Conservation (phyloP, 2,888 invertebrate genomes). For the Fissipunctia ypsillon region DNA sequence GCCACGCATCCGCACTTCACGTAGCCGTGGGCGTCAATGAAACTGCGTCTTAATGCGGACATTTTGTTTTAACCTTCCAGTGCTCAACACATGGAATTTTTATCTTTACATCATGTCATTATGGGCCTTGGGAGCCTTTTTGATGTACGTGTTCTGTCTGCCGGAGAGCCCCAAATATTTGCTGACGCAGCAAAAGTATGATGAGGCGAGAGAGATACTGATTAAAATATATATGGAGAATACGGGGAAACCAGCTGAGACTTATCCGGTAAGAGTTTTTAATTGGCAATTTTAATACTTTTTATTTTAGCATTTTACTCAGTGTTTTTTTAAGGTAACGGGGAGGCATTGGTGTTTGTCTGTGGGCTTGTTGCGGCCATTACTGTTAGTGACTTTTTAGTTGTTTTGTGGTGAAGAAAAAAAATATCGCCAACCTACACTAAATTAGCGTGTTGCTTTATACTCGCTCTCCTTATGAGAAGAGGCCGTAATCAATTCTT, state of each 20-base stretch:
- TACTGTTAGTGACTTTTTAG: no score
- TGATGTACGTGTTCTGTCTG: slow-evolving; percentile 75
- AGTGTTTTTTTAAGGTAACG: slow-evolving; percentile 6
- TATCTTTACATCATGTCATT: slow-evolving; percentile 80
- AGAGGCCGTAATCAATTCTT: no score
- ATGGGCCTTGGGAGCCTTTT: slow-evolving; percentile 75
- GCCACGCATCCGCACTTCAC: neutral
- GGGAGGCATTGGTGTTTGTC: no score
- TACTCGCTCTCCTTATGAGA: no score
- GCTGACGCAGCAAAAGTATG: slow-evolving; percentile 78
- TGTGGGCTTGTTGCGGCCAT: neutral
- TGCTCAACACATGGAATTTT: slow-evolving; percentile 84
- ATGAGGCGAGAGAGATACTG: slow-evolving; percentile 79
- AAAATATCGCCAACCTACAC: no score
- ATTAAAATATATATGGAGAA: slow-evolving; percentile 78
- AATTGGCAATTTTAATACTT: slow-evolving; percentile 32
- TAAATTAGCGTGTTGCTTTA: no score
- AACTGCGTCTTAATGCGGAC: slow-evolving; percentile 32
- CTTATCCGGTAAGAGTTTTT: slow-evolving; percentile 77
- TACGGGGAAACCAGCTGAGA: slow-evolving; percentile 79
- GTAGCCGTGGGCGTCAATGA: neutral
- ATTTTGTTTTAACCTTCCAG: slow-evolving; percentile 69
- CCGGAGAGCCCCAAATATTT: slow-evolving; percentile 85
- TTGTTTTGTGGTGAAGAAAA: no score
- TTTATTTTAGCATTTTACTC: neutral